These are phyloP conservation scores for Zaprionus ghesquierei DNA, from an alignment of 1,140 invertebrate species.

Conservation along the genomic window DNA sequence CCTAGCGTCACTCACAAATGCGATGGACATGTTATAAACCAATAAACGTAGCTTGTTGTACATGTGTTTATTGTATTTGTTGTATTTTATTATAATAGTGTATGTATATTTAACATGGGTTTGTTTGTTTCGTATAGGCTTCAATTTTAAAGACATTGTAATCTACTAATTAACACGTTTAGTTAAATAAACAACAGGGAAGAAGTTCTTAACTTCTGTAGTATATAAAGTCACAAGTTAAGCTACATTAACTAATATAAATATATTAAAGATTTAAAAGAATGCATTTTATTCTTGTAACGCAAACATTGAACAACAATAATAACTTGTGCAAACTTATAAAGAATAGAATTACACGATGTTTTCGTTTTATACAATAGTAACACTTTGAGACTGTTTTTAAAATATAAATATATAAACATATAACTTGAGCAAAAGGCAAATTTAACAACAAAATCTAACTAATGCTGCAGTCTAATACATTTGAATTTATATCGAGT, in stretches of 20 bases:
- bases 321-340: constrained; percentile 39
- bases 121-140: constrained; percentile 9
- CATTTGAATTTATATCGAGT: constrained; percentile 14
- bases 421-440: constrained; percentile 29
- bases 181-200: constrained; percentile 42
- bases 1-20: constrained; percentile 39
- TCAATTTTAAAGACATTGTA: constrained; percentile 21
- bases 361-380: constrained; percentile 1
- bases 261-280: constrained; percentile 3
- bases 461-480: constrained; percentile 28
- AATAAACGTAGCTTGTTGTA: constrained; percentile 20
- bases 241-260: constrained; percentile 19
- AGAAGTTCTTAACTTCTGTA: constrained; percentile 31
- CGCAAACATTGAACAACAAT: constrained; percentile 25
- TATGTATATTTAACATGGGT: constrained; percentile 30
- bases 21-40: constrained; percentile 35
- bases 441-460: constrained; percentile 36
- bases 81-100: constrained; percentile 5
- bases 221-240: constrained; percentile 23
- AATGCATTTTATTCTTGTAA: constrained; percentile 15
- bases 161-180: constrained; percentile 41
- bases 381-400: constrained; percentile 27
- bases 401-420: constrained; percentile 14
- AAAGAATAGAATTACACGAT: constrained; percentile 21
- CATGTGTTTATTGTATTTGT: constrained; percentile 10